Evolutionary conservation across 2,888 invertebrate genomes (phyloP).

Genomic region (Physocephala rufipes): DNA sequence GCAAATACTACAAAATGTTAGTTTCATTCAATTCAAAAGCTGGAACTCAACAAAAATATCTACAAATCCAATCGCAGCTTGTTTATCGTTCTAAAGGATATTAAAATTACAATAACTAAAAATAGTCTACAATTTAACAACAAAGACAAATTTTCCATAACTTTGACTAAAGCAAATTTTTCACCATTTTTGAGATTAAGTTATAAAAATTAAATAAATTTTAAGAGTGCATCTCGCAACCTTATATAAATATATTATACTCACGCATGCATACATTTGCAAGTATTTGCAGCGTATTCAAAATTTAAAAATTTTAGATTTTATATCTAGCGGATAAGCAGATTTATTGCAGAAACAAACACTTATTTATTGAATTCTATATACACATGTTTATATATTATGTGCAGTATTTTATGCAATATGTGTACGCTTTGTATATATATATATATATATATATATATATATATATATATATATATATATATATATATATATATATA

Average conservation of each 20-base stretch:
- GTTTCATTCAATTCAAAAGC: too few relatives aligned
- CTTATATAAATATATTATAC: conserved; percentile 14
- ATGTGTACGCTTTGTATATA: conserved; percentile 5
- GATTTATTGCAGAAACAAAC: conserved; percentile 9
- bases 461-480: conserved; percentile 16
- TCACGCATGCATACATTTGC: conserved; percentile 21
- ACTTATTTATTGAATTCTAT: conserved; percentile 24
- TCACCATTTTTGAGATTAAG: conserved; percentile 26
- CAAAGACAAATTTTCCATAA: conserved; percentile 12
- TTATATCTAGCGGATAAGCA: conserved; percentile 34
- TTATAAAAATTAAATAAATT: not conserved
- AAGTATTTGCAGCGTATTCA: conserved; percentile 16
- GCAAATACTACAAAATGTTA: not conserved
- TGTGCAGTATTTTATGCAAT: not conserved
- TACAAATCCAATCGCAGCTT: too few relatives aligned
- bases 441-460: conserved; percentile 20
- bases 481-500: too few relatives aligned
- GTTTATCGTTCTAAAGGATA: too few relatives aligned
- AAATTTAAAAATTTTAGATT: conserved; percentile 26
- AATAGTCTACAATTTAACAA: conserved; percentile 3
- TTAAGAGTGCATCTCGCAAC: conserved; percentile 9
- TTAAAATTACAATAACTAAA: too few relatives aligned
- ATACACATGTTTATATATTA: conserved; percentile 19
- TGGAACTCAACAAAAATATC: too few relatives aligned
- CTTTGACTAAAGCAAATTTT: conserved; percentile 30